Evolutionary conservation across 2,888 invertebrate genomes (phyloP).

Genomic region (Caenorhabditis sp.): DNA sequence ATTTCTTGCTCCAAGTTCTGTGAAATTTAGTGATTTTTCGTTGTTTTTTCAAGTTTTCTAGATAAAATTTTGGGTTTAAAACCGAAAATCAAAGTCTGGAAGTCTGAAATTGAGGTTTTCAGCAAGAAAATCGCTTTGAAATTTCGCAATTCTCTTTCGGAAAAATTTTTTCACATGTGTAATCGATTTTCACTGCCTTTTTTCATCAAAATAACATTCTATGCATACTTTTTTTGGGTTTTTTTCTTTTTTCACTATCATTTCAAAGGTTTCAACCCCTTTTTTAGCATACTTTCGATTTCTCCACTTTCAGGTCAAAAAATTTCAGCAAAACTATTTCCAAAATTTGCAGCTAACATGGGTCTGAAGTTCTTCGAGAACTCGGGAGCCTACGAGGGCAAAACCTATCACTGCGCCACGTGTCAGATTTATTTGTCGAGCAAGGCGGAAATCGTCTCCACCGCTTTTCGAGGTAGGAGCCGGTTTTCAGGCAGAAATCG

Average conservation of each 20-base stretch:
- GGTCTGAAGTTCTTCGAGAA: slow-evolving; percentile 95
- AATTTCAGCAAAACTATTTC: too few species aligned
- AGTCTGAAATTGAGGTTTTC: background rate
- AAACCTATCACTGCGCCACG: slow-evolving; percentile 94
- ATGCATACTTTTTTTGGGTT: too few species aligned
- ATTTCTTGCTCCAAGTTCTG: background rate
- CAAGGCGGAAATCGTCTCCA: slow-evolving; percentile 90
- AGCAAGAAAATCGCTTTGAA: background rate
- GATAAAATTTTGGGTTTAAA: background rate
- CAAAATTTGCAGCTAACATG: slow-evolving; percentile 86
- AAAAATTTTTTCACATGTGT: background rate
- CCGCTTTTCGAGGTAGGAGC: slow-evolving; percentile 51
- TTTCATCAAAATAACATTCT: too few species aligned
- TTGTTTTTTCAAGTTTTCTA: background rate
- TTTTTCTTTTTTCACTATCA: background rate
- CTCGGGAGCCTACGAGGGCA: slow-evolving; percentile 89
- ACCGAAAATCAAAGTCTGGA: background rate
- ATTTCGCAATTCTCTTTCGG: slow-evolving; percentile 11
- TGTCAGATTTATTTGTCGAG: slow-evolving; percentile 98
- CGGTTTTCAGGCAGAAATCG: background rate
- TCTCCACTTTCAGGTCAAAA: background rate
- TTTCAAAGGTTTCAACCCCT: background rate
- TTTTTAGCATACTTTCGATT: background rate
- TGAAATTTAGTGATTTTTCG: background rate
- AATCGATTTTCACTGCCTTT: background rate